Evolutionary conservation across 2,797 vertebrate genomes (phyloP), one percentile per base, ranked within the genome.

Genomic region (Takifugu rubripes): DNA sequence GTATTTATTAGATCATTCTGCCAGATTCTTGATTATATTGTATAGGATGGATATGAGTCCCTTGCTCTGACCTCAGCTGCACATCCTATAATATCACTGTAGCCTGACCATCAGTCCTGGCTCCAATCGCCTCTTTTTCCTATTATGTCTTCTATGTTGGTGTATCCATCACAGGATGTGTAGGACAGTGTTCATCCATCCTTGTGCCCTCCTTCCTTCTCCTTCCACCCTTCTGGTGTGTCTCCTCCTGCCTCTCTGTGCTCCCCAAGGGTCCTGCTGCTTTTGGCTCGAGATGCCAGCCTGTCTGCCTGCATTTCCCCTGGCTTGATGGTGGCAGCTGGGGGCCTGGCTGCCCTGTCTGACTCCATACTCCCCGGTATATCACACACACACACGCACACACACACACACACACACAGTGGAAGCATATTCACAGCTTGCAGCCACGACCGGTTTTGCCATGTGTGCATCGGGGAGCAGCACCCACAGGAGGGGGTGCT

Each of bases 291-390:
- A 66, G 82, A 86, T 83, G 82, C 90, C 87, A 83, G 85, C 80
- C 81, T 88, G 89, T 89, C 91, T 89, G 83, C 89, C 85, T 75
- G 71, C 81, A 88, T 90, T 87, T 90, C 90, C 89, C 83, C 73
- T 74, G 89, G 88, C 85, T 85, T 72, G 52, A 46, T 1, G 11
- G 75, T 74, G 85, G 84, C 89, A 91, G 88, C 90, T 90, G 90
- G 81, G 86, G 83, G 84, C 79, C 77, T 84, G 68, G 72, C 76
- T 74, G 79, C 79, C 73, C 82, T 83, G 79, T 82, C 79, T 81
- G 70, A 70, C 60, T 85, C 74, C 77, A 68, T 74, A 72, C 69
- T 76, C 73, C 70, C 74, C 6, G 9, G 54, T 67, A 75, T 75
- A 82, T 79, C 73, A 57, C 56, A 48, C n/a, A 42, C 59, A 57